Percentiles rank a stretch among this genome's conserved stretches.
Evolutionary conservation across 2,113 vertebrate genomes (phyloP).

Genomic region (Leucosticte australis): DNA sequence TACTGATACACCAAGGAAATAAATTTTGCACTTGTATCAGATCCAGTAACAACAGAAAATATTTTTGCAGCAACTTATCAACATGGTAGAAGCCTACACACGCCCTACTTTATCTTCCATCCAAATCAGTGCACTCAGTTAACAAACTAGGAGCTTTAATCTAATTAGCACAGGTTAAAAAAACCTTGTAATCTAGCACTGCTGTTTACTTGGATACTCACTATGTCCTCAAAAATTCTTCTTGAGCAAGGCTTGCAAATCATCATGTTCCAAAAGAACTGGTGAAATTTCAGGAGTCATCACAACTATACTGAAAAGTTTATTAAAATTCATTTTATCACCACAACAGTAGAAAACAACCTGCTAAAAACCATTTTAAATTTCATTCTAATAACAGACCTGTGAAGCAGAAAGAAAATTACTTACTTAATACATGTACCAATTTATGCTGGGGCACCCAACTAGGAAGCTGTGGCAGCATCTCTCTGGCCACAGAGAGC

Average conservation of each 20-base stretch:
- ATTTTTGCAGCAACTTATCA: slow-evolving; percentile 31
- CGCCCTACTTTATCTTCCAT: not conserved
- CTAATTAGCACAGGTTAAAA: slow-evolving; percentile 10
- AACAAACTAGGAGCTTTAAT: not conserved
- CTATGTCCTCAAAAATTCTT: not conserved
- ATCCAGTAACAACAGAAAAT: slow-evolving; percentile 27
- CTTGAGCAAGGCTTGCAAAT: not conserved
- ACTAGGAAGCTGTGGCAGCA: not conserved
- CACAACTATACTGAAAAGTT: not conserved
- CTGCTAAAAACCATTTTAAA: not conserved
- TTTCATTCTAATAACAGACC: not conserved
- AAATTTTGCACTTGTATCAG: slow-evolving; percentile 35
- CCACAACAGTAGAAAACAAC: not conserved
- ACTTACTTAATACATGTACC: not conserved
- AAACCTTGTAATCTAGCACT: not conserved
- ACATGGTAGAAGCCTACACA: not conserved
- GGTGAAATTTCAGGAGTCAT: not conserved
- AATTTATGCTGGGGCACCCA: not conserved
- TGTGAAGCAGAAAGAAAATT: not conserved
- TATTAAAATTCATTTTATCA: not conserved
- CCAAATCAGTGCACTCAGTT: not conserved
- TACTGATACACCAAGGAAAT: slow-evolving; percentile 25
- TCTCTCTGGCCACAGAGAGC: not conserved
- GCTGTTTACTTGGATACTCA: not conserved
- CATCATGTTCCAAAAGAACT: not conserved